Base-by-base conservation (phyloP, 30 jellyfish, hydroid and myxozoan species). In the Hydractinia symbiolongicarpus region DNA sequence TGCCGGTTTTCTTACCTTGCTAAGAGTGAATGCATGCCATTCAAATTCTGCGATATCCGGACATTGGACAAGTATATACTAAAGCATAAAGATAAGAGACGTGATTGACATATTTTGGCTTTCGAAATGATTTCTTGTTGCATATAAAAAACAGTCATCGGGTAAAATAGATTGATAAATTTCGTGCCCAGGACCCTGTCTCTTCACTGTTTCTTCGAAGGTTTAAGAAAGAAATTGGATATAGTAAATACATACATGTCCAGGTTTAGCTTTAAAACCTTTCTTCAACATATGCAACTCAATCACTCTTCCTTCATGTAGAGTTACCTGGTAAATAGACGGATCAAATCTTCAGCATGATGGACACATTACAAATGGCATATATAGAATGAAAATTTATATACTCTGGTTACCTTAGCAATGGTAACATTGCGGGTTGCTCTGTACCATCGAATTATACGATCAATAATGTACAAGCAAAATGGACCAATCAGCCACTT, bases 1-100 rank as follows among this genome's bases (percentile, higher is more conserved):
- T 11, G 69, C 69, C 69, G 17, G 19, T 11, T 58, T 13, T 1
- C 16, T 50, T 79, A 91, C 98, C 95, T 84, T 86, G 5, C 96
- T 91, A n/a, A 91, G 69, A 6, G 98, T 91, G 61, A 91, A 91
- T 14, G 98, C 96, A 77, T 91, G 98, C 98, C 98, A 91, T 70
- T 91, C 98, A 61, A 91, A 81, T 20, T 91, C 88, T 19, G 98
- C 95, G 57, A 91, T 80, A 19, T 91, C 92, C 0, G 96, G 98
- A 79, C 98, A 91, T 74, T 91, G 96, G 11, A 91, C 56, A 56
- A 82, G 86, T 77, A 91, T 78, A 79, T 86, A 91, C 98, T 91
- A 61, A 21, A 64, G 79, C 7, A 60, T 49, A 90, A 4, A 64
- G 74, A 64, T 7, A 6, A 64, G 40, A 64, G 19, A 58, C 3